phyloP scores from a whole-genome alignment of 2,797 vertebrate genomes.

The Microctenopoma steveboyesi region DNA sequence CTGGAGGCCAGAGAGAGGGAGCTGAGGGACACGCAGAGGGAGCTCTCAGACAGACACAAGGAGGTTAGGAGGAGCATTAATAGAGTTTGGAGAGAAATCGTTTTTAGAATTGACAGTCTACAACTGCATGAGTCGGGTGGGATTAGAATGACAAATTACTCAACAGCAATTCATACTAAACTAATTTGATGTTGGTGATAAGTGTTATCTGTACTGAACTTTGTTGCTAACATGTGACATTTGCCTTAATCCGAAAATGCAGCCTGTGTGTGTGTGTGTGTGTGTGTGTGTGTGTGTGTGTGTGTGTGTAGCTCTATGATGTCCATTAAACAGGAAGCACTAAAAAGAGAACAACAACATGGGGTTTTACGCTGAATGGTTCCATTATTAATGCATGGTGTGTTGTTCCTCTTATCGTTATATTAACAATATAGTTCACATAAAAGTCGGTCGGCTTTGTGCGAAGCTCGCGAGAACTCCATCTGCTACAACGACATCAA shows the following conservation, averaged over 20 bases:
- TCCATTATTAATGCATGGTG: neutral
- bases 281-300: no score
- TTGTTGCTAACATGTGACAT: neutral
- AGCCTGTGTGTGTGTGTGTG: neutral
- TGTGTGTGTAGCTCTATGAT: neutral
- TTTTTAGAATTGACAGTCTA: neutral
- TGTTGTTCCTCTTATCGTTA: no score
- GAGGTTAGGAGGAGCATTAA: conserved; percentile 77
- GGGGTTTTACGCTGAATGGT: neutral
- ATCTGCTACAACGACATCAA: no score
- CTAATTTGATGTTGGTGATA: neutral
- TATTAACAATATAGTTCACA: no score
- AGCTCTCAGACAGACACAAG: conserved; percentile 81
- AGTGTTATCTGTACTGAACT: conserved; percentile 2
- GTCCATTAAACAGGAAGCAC: neutral
- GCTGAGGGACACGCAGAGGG: conserved; percentile 71
- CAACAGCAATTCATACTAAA: neutral
- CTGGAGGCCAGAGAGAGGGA: conserved; percentile 87
- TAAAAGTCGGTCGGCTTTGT: no score
- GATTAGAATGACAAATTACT: neutral
- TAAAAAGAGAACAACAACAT: neutral
- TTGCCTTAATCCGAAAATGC: neutral
- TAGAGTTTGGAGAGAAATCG: neutral
- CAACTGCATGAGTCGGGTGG: neutral
- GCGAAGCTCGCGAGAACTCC: no score